Conservation (phyloP, 1,140 invertebrate genomes). For the Epicauta chinensis region DNA sequence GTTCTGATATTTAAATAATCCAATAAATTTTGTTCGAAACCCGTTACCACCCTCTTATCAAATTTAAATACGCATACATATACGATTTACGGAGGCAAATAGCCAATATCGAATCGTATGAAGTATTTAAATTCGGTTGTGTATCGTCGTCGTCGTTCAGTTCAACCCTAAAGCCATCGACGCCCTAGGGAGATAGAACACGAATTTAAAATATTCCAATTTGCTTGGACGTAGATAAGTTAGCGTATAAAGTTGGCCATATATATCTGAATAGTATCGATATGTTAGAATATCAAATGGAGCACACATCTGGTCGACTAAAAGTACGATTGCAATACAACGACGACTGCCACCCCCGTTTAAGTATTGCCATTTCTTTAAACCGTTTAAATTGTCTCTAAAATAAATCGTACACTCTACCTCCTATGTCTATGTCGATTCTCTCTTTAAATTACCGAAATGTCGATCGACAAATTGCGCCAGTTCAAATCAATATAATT, state of each 20-base stretch:
- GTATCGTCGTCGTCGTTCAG: conserved; percentile 10
- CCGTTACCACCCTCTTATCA: neutral
- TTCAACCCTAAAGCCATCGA: conserved; percentile 19
- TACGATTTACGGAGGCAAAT: conserved; percentile 3
- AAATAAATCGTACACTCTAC: conserved; percentile 30
- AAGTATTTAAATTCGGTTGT: conserved; percentile 22
- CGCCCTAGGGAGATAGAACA: conserved; percentile 26
- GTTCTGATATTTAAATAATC: neutral
- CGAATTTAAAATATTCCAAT: conserved; percentile 34
- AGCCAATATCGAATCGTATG: conserved; percentile 17
- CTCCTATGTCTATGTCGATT: neutral
- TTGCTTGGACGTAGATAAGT: conserved; percentile 31
- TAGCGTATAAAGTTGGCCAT: conserved; percentile 18
- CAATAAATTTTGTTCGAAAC: conserved; percentile 1
- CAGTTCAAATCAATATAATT: conserved; percentile 7
- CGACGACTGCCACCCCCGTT: conserved; percentile 24
- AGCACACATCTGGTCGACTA: conserved; percentile 11
- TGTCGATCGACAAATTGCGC: conserved; percentile 1
- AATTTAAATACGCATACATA: neutral
- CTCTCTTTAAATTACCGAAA: conserved; percentile 6
- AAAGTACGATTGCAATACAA: conserved; percentile 15
- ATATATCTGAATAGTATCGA: neutral
- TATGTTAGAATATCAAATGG: neutral
- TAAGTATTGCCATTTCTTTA: conserved; percentile 35
- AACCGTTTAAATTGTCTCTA: conserved; percentile 37